Conservation (phyloP, 2,797 vertebrate species). For the Phalloptychus januarius region DNA sequence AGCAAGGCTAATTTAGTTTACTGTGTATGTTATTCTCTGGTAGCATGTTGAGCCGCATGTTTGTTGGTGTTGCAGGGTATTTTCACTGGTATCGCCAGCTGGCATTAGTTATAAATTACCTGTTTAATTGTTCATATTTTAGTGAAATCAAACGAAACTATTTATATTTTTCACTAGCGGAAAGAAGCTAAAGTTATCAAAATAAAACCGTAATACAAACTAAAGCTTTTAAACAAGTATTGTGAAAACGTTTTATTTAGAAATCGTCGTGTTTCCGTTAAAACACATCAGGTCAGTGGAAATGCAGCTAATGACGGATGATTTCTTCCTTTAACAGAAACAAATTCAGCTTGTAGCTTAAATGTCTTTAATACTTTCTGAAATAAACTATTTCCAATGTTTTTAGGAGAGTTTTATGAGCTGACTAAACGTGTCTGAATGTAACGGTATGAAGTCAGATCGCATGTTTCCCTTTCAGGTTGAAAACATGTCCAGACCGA, state of each 20-base stretch:
- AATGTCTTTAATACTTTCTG: background rate
- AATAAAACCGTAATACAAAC: background rate
- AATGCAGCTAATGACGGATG: no score
- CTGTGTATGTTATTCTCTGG: background rate
- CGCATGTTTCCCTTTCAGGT: conserved; percentile 53
- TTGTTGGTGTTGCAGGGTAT: background rate
- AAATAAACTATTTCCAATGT: background rate
- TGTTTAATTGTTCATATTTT: background rate
- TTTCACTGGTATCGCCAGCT: background rate
- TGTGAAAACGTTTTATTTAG: background rate
- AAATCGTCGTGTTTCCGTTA: no score
- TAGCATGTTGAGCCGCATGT: background rate
- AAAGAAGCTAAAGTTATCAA: background rate
- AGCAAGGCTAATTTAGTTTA: background rate
- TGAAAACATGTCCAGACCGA: conserved; percentile 75
- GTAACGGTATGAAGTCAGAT: background rate
- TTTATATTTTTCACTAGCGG: background rate
- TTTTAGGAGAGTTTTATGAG: background rate
- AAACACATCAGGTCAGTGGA: no score
- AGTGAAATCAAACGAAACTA: background rate
- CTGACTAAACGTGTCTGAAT: background rate
- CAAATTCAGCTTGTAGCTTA: background rate
- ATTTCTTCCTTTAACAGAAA: background rate
- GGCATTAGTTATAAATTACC: no score
- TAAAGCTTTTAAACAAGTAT: background rate